Percentiles rank a stretch among this genome's conserved stretches.
These are phyloP conservation scores for Seira musarum DNA, from an alignment of 2,888 invertebrate genomes.

Conservation along the genomic window DNA sequence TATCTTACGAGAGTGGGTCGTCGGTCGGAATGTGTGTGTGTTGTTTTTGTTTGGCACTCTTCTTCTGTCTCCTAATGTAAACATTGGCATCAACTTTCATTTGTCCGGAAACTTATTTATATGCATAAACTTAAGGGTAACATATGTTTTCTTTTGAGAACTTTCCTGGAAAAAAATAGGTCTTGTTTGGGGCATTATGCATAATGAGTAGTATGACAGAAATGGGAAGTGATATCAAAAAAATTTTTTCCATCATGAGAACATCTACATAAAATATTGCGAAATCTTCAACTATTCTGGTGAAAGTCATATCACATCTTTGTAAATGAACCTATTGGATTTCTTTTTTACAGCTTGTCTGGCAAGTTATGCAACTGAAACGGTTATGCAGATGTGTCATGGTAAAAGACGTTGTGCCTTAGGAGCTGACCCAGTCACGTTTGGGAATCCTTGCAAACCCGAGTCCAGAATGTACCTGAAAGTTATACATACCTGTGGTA, in stretches of 20 bases:
- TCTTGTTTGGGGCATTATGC: neutral
- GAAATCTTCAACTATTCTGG: too few relatives aligned
- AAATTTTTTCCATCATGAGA: neutral
- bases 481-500: constrained; percentile 70
- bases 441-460: constrained; percentile 69
- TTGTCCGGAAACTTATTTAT: constrained; percentile 29
- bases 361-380: constrained; percentile 73
- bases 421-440: constrained; percentile 67
- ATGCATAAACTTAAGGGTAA: constrained; percentile 29
- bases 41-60: constrained; percentile 31
- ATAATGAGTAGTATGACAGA: neutral
- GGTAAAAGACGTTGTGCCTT: constrained; percentile 68
- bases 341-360: constrained; percentile 72
- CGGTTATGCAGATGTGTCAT: constrained; percentile 72
- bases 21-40: too few relatives aligned
- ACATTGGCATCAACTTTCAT: constrained; percentile 27
- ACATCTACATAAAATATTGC: neutral
- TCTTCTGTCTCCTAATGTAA: constrained; percentile 4
- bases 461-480: constrained; percentile 69
- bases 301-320: too few relatives aligned
- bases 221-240: constrained; percentile 1
- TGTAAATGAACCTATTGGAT: too few relatives aligned
- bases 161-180: constrained; percentile 1
- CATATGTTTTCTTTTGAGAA: constrained; percentile 34
- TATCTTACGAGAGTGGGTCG: too few relatives aligned